Evolutionary conservation across 1,140 invertebrate genomes (phyloP), one percentile per base, ranked within the genome.

Genomic region (Drosophila kikkawai): DNA sequence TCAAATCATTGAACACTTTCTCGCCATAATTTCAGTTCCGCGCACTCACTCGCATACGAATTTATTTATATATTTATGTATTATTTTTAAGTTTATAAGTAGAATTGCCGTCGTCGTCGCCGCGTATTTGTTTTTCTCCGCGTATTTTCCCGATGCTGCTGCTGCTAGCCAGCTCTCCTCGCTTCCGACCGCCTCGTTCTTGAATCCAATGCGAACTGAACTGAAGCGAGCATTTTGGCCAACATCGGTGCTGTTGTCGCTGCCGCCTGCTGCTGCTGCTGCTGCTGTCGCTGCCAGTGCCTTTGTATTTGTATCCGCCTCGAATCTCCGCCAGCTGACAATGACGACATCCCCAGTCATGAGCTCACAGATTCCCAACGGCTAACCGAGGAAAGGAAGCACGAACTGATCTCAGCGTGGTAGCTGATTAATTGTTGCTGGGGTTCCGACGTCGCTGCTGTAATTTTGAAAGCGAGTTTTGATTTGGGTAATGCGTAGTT

Each of bases 271-370:
- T 26, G 47, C 47, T 29, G 47, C 47, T 29, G 47, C 44, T 22
- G 57, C 9, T 47, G 29, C 56, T 74, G 47, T 41, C 36, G 53
- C 34, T 59, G 53, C 22, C 44, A 36, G 42, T 34, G 50, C 12
- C 13, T 7, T 47, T 5, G 58, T 63, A 37, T 66, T 67, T 53
- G 67, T 70, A 57, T 75, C 65, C 39, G 64, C 39, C 22, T 47
- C 55, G 67, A 81, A 47, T 51, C 50, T 75, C 47, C 60, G 48
- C 22, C 67, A 47, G 63, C 74, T 56, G 58, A 79, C 82, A 55
- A 75, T 86, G 82, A 86, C 82, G 82, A 86, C 82, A 86, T 59
- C 78, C 68, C 48, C 65, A 67, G 58, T 74, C 75, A 76, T 86
- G 82, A 86, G 79, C 82, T 86, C 82, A 86, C 66, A 39, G 22